Conservation (phyloP, 2,797 vertebrate genomes). For the Enteromius radiatus region DNA sequence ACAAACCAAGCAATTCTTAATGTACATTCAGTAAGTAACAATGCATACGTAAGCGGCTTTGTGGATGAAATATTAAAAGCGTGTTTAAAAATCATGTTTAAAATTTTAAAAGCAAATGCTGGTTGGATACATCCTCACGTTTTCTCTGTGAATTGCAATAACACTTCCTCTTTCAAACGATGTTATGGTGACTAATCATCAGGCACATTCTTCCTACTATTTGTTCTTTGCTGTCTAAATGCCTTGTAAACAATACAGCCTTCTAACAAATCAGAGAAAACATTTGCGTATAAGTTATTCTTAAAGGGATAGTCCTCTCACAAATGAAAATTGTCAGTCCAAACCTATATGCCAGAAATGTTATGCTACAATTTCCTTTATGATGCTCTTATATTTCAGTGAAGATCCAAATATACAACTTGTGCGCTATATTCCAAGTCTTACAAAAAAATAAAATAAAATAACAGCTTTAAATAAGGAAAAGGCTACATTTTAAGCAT, state of each 20-base stretch:
- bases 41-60: conserved; percentile 24
- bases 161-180: conserved; percentile 21
- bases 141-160: conserved; percentile 19
- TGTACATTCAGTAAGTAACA: conserved; percentile 42
- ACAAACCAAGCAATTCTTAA: conserved; percentile 44
- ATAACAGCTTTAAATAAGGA: background rate
- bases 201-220: conserved; percentile 13
- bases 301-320: conserved; percentile 1
- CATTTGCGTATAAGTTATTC: background rate
- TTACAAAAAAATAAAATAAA: too few relatives aligned
- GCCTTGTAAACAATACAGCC: background rate
- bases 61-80: conserved; percentile 44
- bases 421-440: background rate
- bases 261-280: background rate
- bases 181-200: conserved; percentile 23
- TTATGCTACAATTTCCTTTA: background rate
- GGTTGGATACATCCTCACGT: background rate
- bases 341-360: background rate
- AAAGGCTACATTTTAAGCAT: background rate
- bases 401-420: background rate
- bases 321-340: background rate
- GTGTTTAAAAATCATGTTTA: conserved; percentile 34
- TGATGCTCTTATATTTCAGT: background rate
- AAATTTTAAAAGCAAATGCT: conserved; percentile 2
- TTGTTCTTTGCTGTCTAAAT: conserved; percentile 1